These are phyloP conservation scores for Paratrypauchen microcephalus DNA, from an alignment of 2,797 vertebrate genomes.

Conservation along the genomic window DNA sequence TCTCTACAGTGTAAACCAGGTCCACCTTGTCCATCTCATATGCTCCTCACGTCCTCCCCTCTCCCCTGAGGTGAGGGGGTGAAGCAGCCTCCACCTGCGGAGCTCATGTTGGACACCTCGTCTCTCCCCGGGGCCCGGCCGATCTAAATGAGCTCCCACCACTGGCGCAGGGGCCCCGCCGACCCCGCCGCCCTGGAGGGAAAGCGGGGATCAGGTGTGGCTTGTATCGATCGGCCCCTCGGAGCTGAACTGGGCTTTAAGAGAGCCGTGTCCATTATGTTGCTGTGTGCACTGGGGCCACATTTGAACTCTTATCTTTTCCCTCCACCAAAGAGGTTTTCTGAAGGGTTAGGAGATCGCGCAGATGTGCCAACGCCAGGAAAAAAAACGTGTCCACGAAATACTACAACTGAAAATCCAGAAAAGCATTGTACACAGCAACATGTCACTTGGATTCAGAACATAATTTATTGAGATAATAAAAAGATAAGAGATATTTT, in stretches of 20 bases:
- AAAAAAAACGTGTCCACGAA: not conserved
- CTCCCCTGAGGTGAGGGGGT: slow-evolving; percentile 53
- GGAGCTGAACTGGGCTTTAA: slow-evolving; percentile 41
- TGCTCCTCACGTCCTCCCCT: slow-evolving; percentile 57
- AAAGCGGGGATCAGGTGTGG: slow-evolving; percentile 41
- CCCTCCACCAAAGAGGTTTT: slow-evolving; percentile 1
- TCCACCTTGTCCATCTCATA: slow-evolving; percentile 32
- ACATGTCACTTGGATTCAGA: too few species aligned
- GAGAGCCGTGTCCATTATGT: slow-evolving; percentile 20
- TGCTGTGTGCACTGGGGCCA: slow-evolving; percentile 10
- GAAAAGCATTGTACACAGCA: too few species aligned
- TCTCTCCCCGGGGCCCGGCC: slow-evolving; percentile 48
- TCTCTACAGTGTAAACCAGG: too few species aligned
- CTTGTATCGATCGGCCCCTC: slow-evolving; percentile 47
- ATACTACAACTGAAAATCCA: not conserved
- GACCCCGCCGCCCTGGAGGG: slow-evolving; percentile 16
- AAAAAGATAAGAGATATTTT: too few species aligned
- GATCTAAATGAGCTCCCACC: slow-evolving; percentile 48
- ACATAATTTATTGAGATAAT: too few species aligned
- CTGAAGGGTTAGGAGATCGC: not conserved
- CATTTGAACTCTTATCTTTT: slow-evolving; percentile 10
- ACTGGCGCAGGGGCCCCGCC: slow-evolving; percentile 30
- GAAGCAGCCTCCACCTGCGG: slow-evolving; percentile 35
- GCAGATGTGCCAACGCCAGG: not conserved
- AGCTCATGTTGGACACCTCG: slow-evolving; percentile 26